Conservation (phyloP, 2,888 invertebrate species). For the Nomada fucata region DNA sequence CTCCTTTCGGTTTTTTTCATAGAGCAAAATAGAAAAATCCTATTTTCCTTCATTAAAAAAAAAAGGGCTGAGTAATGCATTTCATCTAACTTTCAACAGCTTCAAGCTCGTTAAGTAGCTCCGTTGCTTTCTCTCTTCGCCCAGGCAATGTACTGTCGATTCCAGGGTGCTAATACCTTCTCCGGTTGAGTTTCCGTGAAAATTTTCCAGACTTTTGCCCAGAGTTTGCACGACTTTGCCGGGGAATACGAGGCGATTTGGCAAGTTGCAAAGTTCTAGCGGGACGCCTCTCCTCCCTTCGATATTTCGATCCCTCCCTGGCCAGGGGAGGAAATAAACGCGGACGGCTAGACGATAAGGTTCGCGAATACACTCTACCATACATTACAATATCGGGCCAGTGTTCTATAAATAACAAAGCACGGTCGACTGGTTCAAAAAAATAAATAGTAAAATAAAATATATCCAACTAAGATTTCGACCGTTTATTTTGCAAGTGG, state of each 20-base stretch:
- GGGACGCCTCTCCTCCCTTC: conserved; percentile 41
- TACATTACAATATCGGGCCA: conserved; percentile 1
- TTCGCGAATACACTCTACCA: neutral
- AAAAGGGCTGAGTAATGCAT: neutral
- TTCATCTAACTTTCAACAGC: conserved; percentile 12
- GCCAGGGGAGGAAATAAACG: conserved; percentile 31
- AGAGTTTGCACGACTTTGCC: conserved; percentile 58
- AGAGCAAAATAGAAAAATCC: too few relatives aligned
- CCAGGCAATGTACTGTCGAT: conserved; percentile 36
- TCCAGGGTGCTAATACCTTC: conserved; percentile 55
- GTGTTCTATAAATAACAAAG: conserved; percentile 5
- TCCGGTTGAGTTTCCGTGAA: conserved; percentile 51
- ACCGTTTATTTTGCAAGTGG: too few relatives aligned
- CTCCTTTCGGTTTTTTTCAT: too few relatives aligned
- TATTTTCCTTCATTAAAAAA: neutral
- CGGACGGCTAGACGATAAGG: conserved; percentile 45
- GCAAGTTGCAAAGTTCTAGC: conserved; percentile 55
- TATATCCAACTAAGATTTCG: too few relatives aligned
- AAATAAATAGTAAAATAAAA: too few relatives aligned
- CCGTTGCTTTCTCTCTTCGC: conserved; percentile 11
- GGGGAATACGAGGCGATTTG: conserved; percentile 58
- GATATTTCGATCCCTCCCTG: conserved; percentile 32
- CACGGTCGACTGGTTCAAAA: neutral
- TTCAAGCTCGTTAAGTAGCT: conserved; percentile 41
- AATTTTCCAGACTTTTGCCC: conserved; percentile 60